Evolutionary conservation across 2,797 vertebrate genomes (phyloP).

Genomic region (Myotis vivesi): DNA sequence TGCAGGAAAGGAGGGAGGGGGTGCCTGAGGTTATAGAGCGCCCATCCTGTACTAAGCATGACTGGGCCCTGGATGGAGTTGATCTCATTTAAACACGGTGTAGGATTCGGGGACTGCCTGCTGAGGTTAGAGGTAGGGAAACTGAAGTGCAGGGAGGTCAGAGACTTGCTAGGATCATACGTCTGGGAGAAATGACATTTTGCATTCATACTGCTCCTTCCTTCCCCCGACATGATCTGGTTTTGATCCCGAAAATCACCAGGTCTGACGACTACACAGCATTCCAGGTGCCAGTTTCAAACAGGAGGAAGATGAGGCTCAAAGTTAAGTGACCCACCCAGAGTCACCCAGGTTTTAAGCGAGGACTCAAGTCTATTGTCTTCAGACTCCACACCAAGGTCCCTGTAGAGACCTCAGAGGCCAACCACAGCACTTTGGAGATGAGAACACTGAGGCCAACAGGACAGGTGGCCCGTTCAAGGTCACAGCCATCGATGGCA

Average conservation of each 20-base stretch:
- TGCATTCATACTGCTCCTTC: rapidly evolving
- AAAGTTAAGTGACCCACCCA: background rate
- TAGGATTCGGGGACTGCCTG: rapidly evolving
- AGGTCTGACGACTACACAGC: rapidly evolving
- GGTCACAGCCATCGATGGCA: background rate
- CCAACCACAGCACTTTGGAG: background rate
- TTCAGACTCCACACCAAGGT: background rate
- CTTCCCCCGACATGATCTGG: background rate
- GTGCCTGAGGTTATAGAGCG: rapidly evolving
- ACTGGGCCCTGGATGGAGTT: rapidly evolving
- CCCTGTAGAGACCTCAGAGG: background rate
- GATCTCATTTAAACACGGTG: background rate
- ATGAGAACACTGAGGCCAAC: background rate
- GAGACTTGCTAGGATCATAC: too few relatives aligned
- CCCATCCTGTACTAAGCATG: background rate
- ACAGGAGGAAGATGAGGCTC: background rate
- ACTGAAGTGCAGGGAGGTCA: background rate
- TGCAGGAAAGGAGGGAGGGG: background rate
- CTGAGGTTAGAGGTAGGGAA: background rate
- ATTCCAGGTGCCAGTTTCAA: background rate
- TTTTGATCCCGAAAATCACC: background rate
- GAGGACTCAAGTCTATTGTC: background rate
- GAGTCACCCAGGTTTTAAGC: background rate
- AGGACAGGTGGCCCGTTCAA: background rate
- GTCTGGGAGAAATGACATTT: background rate